A percentile compares a stretch with the other conserved stretches of the same genome.
phyloP scores from a whole-genome alignment of 2,888 invertebrate species.

The Meteorus colon region DNA sequence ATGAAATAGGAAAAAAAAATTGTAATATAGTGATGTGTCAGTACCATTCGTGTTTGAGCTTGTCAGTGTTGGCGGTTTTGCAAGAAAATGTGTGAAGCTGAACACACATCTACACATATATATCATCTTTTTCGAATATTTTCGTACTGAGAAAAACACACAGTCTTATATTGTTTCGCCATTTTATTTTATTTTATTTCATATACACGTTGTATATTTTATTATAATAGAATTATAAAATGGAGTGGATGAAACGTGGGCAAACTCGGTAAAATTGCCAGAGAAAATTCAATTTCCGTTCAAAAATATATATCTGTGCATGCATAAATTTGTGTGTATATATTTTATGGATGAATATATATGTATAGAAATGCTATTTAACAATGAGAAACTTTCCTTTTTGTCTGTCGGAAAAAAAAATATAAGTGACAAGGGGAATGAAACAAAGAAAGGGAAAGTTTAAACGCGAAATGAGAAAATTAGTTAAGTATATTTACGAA shows the following conservation, averaged over 20 bases:
- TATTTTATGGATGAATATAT: slow-evolving; percentile 12
- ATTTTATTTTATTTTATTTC: not conserved
- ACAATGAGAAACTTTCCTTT: slow-evolving; percentile 8
- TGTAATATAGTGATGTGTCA: slow-evolving; percentile 69
- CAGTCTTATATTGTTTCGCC: not conserved
- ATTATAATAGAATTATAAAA: slow-evolving; percentile 20
- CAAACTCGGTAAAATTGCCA: slow-evolving; percentile 32
- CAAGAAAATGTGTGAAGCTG: not conserved
- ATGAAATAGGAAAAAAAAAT: slow-evolving; percentile 60
- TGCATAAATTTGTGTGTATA: slow-evolving; percentile 15
- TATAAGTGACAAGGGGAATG: not conserved
- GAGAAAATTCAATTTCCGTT: slow-evolving; percentile 41
- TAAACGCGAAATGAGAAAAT: slow-evolving; percentile 14
- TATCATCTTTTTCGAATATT: no score
- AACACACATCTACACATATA: no score
- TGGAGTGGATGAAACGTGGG: slow-evolving; percentile 39
- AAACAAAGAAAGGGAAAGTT: slow-evolving; percentile 14
- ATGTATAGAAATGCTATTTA: not conserved
- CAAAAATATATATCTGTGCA: slow-evolving; percentile 21
- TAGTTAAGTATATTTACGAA: slow-evolving; percentile 10
- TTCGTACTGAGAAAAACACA: not conserved
- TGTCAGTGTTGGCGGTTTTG: slow-evolving; percentile 57
- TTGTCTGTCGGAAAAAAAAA: not conserved
- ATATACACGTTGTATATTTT: slow-evolving; percentile 1
- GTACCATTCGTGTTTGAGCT: slow-evolving; percentile 65